These are phyloP conservation scores for Neelides sp. DNA, from an alignment of 1,140 invertebrate species.

Conservation along the genomic window DNA sequence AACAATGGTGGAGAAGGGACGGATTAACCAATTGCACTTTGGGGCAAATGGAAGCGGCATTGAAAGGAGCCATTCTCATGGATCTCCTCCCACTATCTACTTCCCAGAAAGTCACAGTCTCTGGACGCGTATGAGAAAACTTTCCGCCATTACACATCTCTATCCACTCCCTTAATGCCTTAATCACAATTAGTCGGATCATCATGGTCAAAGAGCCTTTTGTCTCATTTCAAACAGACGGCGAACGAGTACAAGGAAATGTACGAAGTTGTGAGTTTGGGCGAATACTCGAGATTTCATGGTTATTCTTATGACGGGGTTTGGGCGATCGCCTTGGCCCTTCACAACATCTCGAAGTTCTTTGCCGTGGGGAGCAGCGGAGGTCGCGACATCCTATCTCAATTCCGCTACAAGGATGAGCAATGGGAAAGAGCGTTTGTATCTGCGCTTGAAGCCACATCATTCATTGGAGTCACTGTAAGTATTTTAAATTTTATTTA, in stretches of 20 bases:
- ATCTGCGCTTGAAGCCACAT: conserved; percentile 74
- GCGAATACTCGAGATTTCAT: conserved; percentile 83
- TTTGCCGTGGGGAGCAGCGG: conserved; percentile 45
- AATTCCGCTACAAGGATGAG: conserved; percentile 69
- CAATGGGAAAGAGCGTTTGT: conserved; percentile 79
- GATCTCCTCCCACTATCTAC: conserved; percentile 63
- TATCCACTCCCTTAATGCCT: conserved; percentile 15
- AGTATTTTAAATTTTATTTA: conserved; percentile 38
- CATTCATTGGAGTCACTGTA: conserved; percentile 87
- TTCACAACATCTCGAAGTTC: conserved; percentile 59
- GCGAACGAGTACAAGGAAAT: conserved; percentile 71
- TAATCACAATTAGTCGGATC: conserved; percentile 1
- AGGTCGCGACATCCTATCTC: conserved; percentile 56
- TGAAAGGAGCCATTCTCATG: conserved; percentile 82
- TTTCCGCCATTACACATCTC: background rate
- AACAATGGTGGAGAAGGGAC: conserved; percentile 35
- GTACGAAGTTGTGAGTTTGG: conserved; percentile 63
- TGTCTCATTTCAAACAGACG: conserved; percentile 48
- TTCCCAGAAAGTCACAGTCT: conserved; percentile 65
- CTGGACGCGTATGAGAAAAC: conserved; percentile 61
- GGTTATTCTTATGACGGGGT: conserved; percentile 95
- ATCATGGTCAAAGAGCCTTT: background rate
- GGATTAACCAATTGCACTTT: conserved; percentile 51
- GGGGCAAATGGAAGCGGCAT: conserved; percentile 59
- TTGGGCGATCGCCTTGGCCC: conserved; percentile 86